Conservation (phyloP, 2,113 vertebrate species). For the Eira barbara region DNA sequence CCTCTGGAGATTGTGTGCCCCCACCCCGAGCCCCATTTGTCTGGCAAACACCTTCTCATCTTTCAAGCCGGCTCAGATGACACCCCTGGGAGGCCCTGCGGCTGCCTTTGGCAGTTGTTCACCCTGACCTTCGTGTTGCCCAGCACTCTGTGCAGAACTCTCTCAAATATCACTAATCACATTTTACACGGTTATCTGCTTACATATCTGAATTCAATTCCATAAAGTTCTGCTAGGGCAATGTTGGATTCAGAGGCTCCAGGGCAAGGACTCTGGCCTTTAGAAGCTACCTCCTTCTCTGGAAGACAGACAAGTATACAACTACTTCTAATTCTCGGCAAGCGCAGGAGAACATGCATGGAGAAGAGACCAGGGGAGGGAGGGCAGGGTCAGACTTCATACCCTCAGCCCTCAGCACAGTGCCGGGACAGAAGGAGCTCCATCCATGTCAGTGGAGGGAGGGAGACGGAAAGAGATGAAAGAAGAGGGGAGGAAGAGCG, state of each 20-base stretch:
- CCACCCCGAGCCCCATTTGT: neutral
- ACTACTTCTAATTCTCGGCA: neutral
- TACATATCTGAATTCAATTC: slow-evolving; percentile 46
- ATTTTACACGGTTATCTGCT: slow-evolving; percentile 51
- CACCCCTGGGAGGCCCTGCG: neutral
- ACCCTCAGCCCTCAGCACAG: neutral
- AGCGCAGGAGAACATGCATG: neutral
- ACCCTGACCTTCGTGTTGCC: slow-evolving; percentile 32
- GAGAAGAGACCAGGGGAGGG: neutral
- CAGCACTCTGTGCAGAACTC: slow-evolving; percentile 43
- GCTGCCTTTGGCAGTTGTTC: neutral
- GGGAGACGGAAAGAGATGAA: neutral
- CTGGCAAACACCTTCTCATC: slow-evolving; percentile 62
- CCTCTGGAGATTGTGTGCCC: slow-evolving; percentile 24
- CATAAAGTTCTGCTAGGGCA: neutral
- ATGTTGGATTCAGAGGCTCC: neutral
- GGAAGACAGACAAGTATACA: neutral
- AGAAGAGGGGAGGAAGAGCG: neutral
- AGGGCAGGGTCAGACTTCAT: neutral
- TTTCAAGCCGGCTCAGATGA: slow-evolving; percentile 58
- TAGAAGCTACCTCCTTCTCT: neutral
- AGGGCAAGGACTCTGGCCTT: neutral
- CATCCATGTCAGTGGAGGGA: neutral
- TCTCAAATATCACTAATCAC: slow-evolving; percentile 62
- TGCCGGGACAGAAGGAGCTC: neutral